Conservation (phyloP, 1,140 invertebrate genomes). For the Laupala kohalensis region DNA sequence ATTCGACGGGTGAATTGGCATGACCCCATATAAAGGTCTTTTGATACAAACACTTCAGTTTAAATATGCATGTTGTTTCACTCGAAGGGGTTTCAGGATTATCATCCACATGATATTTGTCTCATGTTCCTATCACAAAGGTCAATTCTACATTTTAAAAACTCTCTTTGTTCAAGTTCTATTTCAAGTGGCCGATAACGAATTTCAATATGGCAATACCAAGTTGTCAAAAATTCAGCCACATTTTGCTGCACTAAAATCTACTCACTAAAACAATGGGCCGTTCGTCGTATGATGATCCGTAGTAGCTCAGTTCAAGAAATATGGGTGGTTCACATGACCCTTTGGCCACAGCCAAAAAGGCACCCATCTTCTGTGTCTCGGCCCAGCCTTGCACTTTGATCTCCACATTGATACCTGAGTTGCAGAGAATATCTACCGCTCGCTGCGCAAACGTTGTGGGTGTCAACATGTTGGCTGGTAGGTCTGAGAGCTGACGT, state of each 20-base stretch:
- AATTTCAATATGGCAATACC: too few relatives aligned
- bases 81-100: too few relatives aligned
- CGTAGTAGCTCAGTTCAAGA: conserved; percentile 40
- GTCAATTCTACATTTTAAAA: too few relatives aligned
- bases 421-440: conserved; percentile 30
- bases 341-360: conserved; percentile 44
- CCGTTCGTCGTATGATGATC: conserved; percentile 27
- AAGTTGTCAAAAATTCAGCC: too few relatives aligned
- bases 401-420: conserved; percentile 34
- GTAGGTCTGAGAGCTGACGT: conserved; percentile 45
- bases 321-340: conserved; percentile 47
- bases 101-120: too few relatives aligned
- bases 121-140: too few relatives aligned
- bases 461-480: conserved; percentile 49
- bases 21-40: too few relatives aligned
- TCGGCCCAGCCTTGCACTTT: conserved; percentile 44
- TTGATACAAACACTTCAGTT: too few relatives aligned
- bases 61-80: too few relatives aligned
- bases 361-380: conserved; percentile 45
- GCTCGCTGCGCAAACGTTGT: conserved; percentile 39
- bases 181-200: too few relatives aligned
- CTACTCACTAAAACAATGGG: conserved; percentile 27
- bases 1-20: too few relatives aligned
- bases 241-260: not conserved
- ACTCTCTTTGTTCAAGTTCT: too few relatives aligned